phyloP scores from a whole-genome alignment of 2,888 invertebrate genomes.

The Gibbula magus region DNA sequence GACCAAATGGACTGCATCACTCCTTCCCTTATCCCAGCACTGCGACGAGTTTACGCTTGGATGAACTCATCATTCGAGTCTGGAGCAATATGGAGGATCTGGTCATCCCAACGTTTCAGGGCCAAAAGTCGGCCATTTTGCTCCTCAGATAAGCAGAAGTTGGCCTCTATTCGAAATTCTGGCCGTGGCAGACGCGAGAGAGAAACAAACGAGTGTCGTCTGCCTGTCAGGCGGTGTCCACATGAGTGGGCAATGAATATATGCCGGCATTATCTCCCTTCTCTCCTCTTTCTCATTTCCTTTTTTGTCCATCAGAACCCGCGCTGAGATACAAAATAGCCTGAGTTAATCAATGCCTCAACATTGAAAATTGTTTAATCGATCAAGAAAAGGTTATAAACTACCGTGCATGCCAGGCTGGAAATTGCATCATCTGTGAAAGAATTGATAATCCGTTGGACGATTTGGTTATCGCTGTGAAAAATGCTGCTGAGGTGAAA shows the following conservation, averaged over 20 bases:
- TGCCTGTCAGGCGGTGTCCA: slow-evolving; percentile 26
- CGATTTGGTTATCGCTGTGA: slow-evolving; percentile 41
- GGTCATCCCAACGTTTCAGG: slow-evolving; percentile 1
- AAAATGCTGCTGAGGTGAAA: slow-evolving; percentile 35
- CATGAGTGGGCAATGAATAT: slow-evolving; percentile 34
- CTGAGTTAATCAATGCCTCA: slow-evolving; percentile 16
- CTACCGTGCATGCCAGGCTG: slow-evolving; percentile 24
- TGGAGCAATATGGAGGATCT: background rate
- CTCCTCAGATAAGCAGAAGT: slow-evolving; percentile 9
- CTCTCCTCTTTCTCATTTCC: slow-evolving; percentile 29
- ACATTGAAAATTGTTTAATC: slow-evolving; percentile 38
- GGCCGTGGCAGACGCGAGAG: background rate
- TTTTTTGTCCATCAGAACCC: slow-evolving; percentile 14
- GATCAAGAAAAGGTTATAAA: slow-evolving; percentile 34
- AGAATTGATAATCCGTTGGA: slow-evolving; percentile 33
- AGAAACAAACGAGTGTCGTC: slow-evolving; percentile 13
- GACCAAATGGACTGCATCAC: slow-evolving; percentile 1
- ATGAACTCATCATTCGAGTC: background rate
- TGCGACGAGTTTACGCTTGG: background rate
- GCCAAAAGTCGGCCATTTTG: slow-evolving; percentile 12
- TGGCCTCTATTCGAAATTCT: slow-evolving; percentile 20
- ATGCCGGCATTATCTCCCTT: slow-evolving; percentile 16
- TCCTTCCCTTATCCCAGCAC: background rate
- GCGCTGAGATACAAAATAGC: slow-evolving; percentile 5
- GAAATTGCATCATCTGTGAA: slow-evolving; percentile 41